Conservation (phyloP, 1,140 invertebrate species). For the Asobara japonica region DNA sequence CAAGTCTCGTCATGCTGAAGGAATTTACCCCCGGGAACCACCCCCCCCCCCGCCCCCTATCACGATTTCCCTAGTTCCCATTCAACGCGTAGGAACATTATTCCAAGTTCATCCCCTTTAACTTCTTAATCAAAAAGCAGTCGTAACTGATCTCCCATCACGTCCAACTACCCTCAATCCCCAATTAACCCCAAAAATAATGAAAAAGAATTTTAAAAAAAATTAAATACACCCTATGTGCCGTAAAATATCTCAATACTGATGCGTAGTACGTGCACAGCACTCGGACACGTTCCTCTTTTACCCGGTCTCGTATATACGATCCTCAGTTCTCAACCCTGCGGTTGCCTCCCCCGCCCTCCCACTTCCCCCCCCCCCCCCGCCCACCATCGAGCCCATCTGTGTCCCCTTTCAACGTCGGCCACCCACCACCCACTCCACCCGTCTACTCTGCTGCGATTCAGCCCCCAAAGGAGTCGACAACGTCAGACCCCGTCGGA, state of each 20-base stretch:
- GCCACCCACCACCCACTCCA: conserved; percentile 40
- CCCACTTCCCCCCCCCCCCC: neutral
- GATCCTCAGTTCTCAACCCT: neutral
- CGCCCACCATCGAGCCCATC: too few species aligned
- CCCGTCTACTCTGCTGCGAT: conserved; percentile 44
- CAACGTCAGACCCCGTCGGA: conserved; percentile 45
- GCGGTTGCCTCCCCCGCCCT: neutral
- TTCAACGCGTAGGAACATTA: too few species aligned
- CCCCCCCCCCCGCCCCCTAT: too few species aligned
- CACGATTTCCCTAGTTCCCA: too few species aligned
- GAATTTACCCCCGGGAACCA: too few species aligned
- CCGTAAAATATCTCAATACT: neutral
- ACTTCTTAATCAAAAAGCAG: neutral
- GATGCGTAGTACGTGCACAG: conserved; percentile 33
- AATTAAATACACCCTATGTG: neutral
- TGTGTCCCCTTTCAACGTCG: neutral
- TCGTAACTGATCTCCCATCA: neutral
- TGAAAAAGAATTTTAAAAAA: too few species aligned
- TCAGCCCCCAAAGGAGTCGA: conserved; percentile 59
- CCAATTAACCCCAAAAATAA: neutral
- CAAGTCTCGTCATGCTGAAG: too few species aligned
- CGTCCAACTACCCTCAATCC: neutral
- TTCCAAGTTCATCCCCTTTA: neutral
- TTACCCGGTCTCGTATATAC: conserved; percentile 49
- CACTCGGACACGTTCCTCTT: conserved; percentile 55